Conservation (phyloP, 2,113 vertebrate species). For the Ramphastos sulfuratus region DNA sequence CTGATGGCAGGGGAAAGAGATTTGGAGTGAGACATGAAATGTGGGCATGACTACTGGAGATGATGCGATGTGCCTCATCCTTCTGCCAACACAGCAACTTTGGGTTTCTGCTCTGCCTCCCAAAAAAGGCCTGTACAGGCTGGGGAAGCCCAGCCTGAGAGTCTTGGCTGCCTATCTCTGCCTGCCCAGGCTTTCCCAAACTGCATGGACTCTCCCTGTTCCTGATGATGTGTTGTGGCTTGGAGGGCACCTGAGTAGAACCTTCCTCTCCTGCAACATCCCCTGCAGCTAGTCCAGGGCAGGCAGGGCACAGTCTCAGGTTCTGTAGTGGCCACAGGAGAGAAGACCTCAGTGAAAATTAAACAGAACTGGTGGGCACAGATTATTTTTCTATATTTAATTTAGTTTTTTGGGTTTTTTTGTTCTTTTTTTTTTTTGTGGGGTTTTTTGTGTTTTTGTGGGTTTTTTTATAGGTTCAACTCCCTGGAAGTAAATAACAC, state of each 20-base stretch:
- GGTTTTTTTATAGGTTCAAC: background rate
- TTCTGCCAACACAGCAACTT: background rate
- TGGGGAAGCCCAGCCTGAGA: background rate
- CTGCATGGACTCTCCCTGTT: fast-evolving
- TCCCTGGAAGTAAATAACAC: background rate
- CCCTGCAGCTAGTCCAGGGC: fast-evolving
- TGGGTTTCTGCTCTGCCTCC: background rate
- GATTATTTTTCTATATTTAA: fast-evolving
- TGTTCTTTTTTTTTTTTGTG: too few species aligned
- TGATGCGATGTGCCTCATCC: fast-evolving
- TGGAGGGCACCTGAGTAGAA: fast-evolving
- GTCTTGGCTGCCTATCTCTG: background rate
- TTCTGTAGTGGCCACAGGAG: fast-evolving
- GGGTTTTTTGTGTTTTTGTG: background rate
- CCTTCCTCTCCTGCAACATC: too few species aligned
- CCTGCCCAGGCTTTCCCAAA: background rate
- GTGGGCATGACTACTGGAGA: fast-evolving
- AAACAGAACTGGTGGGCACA: fast-evolving
- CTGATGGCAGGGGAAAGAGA: fast-evolving
- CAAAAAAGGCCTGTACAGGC: fast-evolving
- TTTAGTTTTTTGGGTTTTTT: background rate
- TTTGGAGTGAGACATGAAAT: background rate
- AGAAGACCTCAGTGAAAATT: background rate
- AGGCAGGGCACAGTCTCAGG: background rate
- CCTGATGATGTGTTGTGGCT: background rate